Evolutionary conservation across 2,888 invertebrate species (phyloP), one percentile per base, ranked within the genome.

Genomic region (Standfussiana lucernea): DNA sequence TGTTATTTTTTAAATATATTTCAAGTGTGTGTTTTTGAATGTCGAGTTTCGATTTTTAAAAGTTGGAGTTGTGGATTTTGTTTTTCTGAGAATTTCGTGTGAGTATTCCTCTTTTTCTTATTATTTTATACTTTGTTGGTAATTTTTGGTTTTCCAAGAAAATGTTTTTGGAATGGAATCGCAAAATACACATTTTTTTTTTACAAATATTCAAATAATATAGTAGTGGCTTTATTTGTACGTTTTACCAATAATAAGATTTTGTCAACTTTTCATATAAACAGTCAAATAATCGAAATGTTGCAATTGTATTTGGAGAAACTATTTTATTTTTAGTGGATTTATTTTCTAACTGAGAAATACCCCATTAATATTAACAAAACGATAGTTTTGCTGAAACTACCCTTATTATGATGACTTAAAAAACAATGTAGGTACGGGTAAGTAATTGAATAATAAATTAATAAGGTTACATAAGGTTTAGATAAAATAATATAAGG

Each of bases 21-120:
- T 77, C 35, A 61, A 75, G 79, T 82, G 88, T 66, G 83, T 83
- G 83, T 72, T 80, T 68, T 75, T 56, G 18, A 62, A 75, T 66
- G 5, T 72, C 70, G 74, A 75, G 53, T 69, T 80, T 45, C 32
- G 28, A 35, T 69, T 74, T 78, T 73, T 32, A 2, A 67, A 61
- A 18, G 18, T 42, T 71, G 69, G 6, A 13, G 13, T 66, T 80
- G 73, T 88, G 88, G 81, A 88, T 88, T 75, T 59, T 73, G 3
- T 37, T 42, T 10, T 64, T 35, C 4, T 1, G 11, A 40, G 11
- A 21, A 68, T 45, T 76, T 13, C 53, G 8, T 59, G 89, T 88
- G 56, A 88, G 89, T 88, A 82, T 72, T n/a, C n/a, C n/a, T n/a
- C n/a, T n/a, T n/a, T n/a, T 65, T 45, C 10, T 32, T 59, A 1